Conservation (phyloP, 1,140 invertebrate species). For the Rhagoletis pomonella region DNA sequence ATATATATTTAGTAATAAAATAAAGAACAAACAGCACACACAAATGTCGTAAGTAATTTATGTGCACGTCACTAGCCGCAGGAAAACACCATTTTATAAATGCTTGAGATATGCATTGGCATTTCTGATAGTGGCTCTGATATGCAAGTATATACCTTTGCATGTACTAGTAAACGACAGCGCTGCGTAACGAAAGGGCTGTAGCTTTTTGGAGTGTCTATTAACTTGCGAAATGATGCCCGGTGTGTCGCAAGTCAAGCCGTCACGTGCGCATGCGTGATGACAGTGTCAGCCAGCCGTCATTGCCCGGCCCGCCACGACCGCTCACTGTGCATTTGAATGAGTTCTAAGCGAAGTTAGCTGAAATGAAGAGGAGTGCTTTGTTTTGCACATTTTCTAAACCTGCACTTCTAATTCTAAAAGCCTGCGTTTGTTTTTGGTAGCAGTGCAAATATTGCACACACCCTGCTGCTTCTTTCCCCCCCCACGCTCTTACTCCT, state of each 20-base stretch:
- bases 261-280: constrained; percentile 37
- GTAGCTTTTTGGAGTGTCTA: background rate
- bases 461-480: no score
- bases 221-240: background rate
- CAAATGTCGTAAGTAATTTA: constrained; percentile 49
- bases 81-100: constrained; percentile 47
- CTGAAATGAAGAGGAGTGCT: background rate
- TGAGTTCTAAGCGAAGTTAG: background rate
- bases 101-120: background rate
- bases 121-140: background rate
- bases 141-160: background rate
- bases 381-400: background rate
- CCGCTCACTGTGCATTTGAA: constrained; percentile 38
- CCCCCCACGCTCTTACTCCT: background rate
- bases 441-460: no score
- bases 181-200: constrained; percentile 1
- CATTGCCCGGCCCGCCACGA: background rate
- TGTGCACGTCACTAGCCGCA: constrained; percentile 42
- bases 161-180: background rate
- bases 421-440: background rate
- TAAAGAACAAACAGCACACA: constrained; percentile 39
- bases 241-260: background rate
- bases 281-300: constrained; percentile 14
- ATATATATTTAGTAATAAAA: background rate
- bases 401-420: constrained; percentile 27